Evolutionary conservation across 2,113 vertebrate genomes (phyloP).

Genomic region (Oceanodroma tethys): DNA sequence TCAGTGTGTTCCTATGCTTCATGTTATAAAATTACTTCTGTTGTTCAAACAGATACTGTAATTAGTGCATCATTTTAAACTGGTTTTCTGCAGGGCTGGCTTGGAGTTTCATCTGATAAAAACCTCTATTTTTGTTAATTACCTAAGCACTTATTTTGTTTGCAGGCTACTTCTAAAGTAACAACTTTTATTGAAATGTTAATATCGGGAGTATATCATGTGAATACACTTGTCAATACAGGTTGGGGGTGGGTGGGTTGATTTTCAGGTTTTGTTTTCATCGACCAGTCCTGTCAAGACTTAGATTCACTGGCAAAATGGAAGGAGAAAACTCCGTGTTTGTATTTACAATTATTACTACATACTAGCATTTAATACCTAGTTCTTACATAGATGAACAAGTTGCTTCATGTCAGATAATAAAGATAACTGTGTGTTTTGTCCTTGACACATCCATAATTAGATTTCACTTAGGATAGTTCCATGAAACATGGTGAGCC

Average conservation of each 20-base stretch:
- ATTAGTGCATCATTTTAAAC: slow-evolving; percentile 68
- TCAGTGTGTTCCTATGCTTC: slow-evolving; percentile 64
- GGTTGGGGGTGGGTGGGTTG: not conserved
- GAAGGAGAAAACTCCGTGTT: not conserved
- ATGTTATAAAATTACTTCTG: slow-evolving; percentile 65
- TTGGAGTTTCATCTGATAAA: not conserved
- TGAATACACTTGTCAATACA: not conserved
- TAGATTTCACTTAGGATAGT: not conserved
- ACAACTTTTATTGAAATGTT: not conserved
- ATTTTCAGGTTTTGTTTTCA: not conserved
- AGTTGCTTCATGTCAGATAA: not conserved
- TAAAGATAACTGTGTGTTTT: not conserved
- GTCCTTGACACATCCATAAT: not conserved
- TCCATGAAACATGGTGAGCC: not conserved
- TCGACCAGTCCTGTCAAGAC: not conserved
- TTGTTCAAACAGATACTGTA: slow-evolving; percentile 73
- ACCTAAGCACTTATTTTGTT: not conserved
- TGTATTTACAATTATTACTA: not conserved
- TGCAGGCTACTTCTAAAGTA: not conserved
- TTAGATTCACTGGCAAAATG: not conserved
- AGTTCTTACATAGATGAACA: not conserved
- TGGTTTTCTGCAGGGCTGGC: slow-evolving; percentile 9
- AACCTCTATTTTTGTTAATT: not conserved
- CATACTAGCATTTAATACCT: not conserved
- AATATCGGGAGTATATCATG: not conserved